These are phyloP conservation scores for Sphaeridia pumilis DNA, from an alignment of 2,888 invertebrate genomes.

Conservation along the genomic window DNA sequence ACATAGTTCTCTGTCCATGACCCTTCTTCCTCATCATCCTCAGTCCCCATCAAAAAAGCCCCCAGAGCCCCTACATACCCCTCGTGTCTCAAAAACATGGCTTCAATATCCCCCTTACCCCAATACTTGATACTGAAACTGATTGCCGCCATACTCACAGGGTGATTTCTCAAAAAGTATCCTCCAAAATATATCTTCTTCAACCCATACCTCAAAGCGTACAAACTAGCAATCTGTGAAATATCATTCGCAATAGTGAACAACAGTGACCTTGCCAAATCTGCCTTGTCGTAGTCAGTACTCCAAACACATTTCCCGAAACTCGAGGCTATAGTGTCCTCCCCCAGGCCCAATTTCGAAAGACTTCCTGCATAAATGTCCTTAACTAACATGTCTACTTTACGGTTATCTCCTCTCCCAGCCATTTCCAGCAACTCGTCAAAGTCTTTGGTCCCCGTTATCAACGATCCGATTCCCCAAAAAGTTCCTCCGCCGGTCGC, in stretches of 20 bases:
- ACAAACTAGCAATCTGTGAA: slow-evolving; percentile 57
- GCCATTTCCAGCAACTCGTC: slow-evolving; percentile 54
- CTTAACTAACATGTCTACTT: slow-evolving; percentile 54
- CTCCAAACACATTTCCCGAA: slow-evolving; percentile 51
- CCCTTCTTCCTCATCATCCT: slow-evolving; percentile 46
- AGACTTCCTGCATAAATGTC: slow-evolving; percentile 57
- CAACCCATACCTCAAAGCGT: slow-evolving; percentile 52
- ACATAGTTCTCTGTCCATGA: slow-evolving; percentile 59
- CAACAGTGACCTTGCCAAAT: slow-evolving; percentile 52
- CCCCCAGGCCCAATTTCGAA: slow-evolving; percentile 25
- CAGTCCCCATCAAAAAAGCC: slow-evolving; percentile 54
- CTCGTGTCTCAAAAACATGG: slow-evolving; percentile 56
- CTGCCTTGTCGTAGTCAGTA: slow-evolving; percentile 43
- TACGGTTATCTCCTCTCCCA: slow-evolving; percentile 53
- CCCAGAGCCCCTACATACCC: slow-evolving; percentile 59
- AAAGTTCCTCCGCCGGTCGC: slow-evolving; percentile 60
- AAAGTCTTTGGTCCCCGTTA: slow-evolving; percentile 55
- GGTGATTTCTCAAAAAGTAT: slow-evolving; percentile 56
- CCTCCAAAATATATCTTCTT: slow-evolving; percentile 56
- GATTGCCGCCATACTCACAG: slow-evolving; percentile 56
- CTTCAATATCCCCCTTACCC: slow-evolving; percentile 54
- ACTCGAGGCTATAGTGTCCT: slow-evolving; percentile 42
- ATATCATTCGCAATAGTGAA: slow-evolving; percentile 58
- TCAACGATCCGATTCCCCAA: slow-evolving; percentile 55
- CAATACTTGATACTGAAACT: slow-evolving; percentile 54